Percentiles rank a stretch among this genome's conserved stretches.
phyloP scores from a whole-genome alignment of 2,888 invertebrate species.

The Epinotia ramella region DNA sequence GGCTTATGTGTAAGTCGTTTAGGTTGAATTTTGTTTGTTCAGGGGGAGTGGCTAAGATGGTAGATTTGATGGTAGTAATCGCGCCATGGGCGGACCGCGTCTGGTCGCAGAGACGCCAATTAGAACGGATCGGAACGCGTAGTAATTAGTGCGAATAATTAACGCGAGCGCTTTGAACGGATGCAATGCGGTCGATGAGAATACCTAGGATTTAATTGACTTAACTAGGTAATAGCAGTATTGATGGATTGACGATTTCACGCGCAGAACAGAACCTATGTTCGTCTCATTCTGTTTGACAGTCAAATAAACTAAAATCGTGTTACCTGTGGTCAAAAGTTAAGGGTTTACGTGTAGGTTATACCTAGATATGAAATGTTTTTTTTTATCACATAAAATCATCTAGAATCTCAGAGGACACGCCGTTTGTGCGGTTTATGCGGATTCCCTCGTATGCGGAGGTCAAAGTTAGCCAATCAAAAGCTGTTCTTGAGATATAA shows the following conservation, averaged over 20 bases:
- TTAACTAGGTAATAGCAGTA: background rate
- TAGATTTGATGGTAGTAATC: constrained; percentile 75
- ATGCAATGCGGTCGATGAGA: constrained; percentile 9
- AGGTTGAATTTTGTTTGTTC: constrained; percentile 59
- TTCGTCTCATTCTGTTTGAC: too few species aligned
- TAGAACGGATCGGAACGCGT: constrained; percentile 72
- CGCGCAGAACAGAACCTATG: background rate
- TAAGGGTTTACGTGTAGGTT: too few species aligned
- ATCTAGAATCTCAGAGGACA: too few species aligned
- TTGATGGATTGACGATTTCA: background rate
- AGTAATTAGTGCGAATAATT: constrained; percentile 75
- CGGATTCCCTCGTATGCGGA: too few species aligned
- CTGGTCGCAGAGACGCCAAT: constrained; percentile 79
- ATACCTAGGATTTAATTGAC: constrained; percentile 27
- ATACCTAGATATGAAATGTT: too few species aligned
- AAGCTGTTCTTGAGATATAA: too few species aligned
- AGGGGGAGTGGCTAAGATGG: constrained; percentile 61
- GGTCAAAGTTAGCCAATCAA: too few species aligned
- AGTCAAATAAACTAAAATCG: too few species aligned
- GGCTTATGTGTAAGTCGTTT: constrained; percentile 55
- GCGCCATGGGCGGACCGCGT: constrained; percentile 82
- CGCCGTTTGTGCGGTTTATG: too few species aligned
- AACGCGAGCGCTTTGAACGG: constrained; percentile 32
- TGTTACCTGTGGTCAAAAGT: too few species aligned
- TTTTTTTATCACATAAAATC: too few species aligned